These are phyloP conservation scores for Peromyscus nudipes DNA, from an alignment of 2,797 vertebrate species.

Conservation along the genomic window DNA sequence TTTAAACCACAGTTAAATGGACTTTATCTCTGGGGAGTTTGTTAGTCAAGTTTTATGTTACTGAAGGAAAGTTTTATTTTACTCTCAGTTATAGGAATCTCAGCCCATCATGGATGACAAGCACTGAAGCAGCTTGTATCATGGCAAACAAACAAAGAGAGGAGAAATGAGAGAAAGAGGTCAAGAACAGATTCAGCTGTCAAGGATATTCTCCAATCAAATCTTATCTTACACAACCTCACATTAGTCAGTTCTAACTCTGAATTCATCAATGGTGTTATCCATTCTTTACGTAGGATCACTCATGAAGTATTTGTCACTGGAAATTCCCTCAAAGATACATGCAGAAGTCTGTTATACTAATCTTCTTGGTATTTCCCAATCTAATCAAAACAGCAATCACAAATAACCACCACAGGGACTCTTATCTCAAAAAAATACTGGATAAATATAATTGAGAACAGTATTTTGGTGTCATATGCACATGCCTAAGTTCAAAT, in stretches of 20 bases:
- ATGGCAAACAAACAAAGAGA: not conserved
- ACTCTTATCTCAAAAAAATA: not conserved
- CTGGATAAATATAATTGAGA: not conserved
- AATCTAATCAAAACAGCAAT: not conserved
- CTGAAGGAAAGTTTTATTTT: not conserved
- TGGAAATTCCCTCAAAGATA: not conserved
- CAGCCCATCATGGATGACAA: not conserved
- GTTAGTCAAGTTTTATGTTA: not conserved
- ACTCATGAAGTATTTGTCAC: not conserved
- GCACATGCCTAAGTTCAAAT: not conserved
- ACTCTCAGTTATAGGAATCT: not conserved
- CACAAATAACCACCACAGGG: not conserved
- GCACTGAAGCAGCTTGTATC: not conserved
- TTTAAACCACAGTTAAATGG: conserved; percentile 54
- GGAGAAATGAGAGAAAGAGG: not conserved
- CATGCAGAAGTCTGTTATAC: not conserved
- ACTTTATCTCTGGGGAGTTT: not conserved
- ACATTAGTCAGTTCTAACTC: not conserved
- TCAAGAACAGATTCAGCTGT: not conserved
- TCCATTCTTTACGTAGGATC: not conserved
- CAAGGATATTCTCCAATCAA: not conserved
- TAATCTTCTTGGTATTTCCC: not conserved
- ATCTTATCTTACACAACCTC: not conserved
- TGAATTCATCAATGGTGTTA: not conserved
- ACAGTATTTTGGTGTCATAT: not conserved